Conservation (phyloP, 2,888 invertebrate species). For the Sclerodermus sp. region DNA sequence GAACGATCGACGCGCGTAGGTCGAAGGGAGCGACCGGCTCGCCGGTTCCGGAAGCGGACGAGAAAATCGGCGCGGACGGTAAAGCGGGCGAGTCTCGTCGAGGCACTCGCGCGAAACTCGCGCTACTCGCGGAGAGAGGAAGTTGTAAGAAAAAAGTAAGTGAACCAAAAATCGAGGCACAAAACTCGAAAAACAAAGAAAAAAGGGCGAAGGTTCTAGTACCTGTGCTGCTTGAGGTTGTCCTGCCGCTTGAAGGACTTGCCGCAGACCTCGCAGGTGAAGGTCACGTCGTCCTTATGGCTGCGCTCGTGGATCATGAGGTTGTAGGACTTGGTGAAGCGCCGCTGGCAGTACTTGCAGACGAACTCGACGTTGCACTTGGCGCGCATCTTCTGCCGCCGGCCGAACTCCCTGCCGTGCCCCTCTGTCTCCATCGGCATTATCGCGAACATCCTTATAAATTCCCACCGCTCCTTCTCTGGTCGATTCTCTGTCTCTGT, state of each 20-base stretch:
- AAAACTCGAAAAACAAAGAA: slow-evolving; percentile 6
- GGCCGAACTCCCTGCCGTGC: slow-evolving; percentile 60
- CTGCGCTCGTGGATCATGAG: slow-evolving; percentile 95
- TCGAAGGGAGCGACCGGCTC: too few relatives aligned
- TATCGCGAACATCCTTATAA: slow-evolving; percentile 59
- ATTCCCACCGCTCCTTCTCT: slow-evolving; percentile 56
- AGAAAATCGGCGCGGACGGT: too few relatives aligned
- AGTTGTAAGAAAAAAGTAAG: too few relatives aligned
- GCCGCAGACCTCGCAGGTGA: slow-evolving; percentile 93
- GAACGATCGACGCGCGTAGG: too few relatives aligned
- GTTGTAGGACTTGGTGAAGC: slow-evolving; percentile 98
- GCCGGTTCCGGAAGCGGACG: too few relatives aligned
- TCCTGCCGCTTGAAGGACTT: slow-evolving; percentile 96
- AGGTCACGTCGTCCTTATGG: slow-evolving; percentile 95
- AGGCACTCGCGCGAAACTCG: too few relatives aligned
- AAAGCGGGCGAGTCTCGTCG: too few relatives aligned
- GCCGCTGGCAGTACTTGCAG: slow-evolving; percentile 95
- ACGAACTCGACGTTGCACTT: slow-evolving; percentile 75
- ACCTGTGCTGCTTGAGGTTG: slow-evolving; percentile 89
- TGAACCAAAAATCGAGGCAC: slow-evolving; percentile 8
- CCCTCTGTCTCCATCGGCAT: slow-evolving; percentile 59
- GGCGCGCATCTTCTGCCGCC: slow-evolving; percentile 65
- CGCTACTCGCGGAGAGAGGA: too few relatives aligned
- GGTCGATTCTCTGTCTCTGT: slow-evolving; percentile 34
- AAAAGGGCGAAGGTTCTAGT: slow-evolving; percentile 10